These are phyloP conservation scores for Pseudococcus longispinus DNA, from an alignment of 2,888 invertebrate genomes.

Conservation along the genomic window DNA sequence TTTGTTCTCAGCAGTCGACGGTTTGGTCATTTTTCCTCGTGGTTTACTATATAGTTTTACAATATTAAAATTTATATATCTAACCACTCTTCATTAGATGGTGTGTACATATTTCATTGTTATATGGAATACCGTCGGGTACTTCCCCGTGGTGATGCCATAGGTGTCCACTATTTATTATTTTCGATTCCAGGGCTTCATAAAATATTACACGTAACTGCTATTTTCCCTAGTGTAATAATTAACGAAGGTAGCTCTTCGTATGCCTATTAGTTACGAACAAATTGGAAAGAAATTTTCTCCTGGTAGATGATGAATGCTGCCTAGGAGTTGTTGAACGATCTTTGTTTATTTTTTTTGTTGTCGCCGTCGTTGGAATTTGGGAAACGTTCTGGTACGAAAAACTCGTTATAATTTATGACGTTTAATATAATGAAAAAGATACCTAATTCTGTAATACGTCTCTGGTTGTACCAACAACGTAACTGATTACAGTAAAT, in stretches of 20 bases:
- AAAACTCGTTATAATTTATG: neutral
- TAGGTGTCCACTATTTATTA: conserved; percentile 55
- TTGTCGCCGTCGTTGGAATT: neutral
- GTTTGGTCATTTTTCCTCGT: conserved; percentile 17
- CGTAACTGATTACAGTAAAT: too few species aligned
- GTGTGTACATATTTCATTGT: conserved; percentile 54
- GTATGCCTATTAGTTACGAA: neutral
- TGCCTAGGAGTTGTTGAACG: neutral
- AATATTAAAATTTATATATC: conserved; percentile 48
- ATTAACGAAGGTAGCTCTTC: neutral
- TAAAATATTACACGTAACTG: neutral
- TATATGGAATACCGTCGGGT: conserved; percentile 44
- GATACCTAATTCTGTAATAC: too few species aligned
- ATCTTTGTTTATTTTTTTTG: neutral
- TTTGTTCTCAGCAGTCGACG: conserved; percentile 54
- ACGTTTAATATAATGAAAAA: neutral
- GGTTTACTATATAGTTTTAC: conserved; percentile 35
- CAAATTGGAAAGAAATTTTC: neutral
- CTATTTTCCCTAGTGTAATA: neutral
- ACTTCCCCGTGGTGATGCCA: conserved; percentile 52
- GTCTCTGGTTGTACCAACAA: too few species aligned
- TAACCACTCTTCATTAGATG: conserved; percentile 53
- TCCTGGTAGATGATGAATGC: neutral
- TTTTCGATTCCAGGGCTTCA: conserved; percentile 39
- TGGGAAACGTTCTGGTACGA: neutral